Conservation (phyloP, 1,140 invertebrate genomes). For the Drosophila lacertosa region DNA sequence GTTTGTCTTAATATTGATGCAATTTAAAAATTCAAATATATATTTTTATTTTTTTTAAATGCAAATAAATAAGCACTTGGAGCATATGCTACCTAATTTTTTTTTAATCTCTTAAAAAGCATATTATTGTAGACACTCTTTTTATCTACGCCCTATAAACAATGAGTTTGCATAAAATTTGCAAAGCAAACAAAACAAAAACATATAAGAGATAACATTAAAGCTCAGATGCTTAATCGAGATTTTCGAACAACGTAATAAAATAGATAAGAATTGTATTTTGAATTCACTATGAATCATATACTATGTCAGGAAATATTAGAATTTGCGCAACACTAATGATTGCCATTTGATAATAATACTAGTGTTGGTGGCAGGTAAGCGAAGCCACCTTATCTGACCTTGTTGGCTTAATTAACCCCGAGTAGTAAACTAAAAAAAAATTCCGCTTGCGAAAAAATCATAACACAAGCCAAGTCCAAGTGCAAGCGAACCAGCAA, state of each 20-base stretch:
- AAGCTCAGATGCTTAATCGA: not conserved
- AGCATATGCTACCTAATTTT: no score
- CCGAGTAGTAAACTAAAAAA: not conserved
- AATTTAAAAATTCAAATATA: no score
- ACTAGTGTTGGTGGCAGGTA: not conserved
- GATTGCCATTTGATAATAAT: slow-evolving; percentile 7
- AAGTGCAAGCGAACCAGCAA: slow-evolving; percentile 7
- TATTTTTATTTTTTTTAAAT: no score
- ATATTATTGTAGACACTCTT: not conserved
- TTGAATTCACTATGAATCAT: slow-evolving; percentile 4
- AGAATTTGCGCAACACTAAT: slow-evolving; percentile 4
- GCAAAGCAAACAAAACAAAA: not conserved
- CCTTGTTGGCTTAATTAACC: slow-evolving; percentile 18
- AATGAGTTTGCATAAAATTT: not conserved
- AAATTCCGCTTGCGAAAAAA: slow-evolving; percentile 26
- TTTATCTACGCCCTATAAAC: not conserved
- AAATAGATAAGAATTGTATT: slow-evolving; percentile 2
- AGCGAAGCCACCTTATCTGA: slow-evolving; percentile 5
- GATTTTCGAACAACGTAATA: not conserved
- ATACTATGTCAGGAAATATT: no score
- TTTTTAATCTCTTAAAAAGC: no score
- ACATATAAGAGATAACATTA: not conserved
- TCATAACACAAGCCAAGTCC: slow-evolving; percentile 28
- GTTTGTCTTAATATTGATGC: no score
- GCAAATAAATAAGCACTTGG: no score